A percentile compares a stretch with the other conserved stretches of the same genome.
Conservation (phyloP, 2,797 vertebrate genomes). For the Ambastaia sidthimunki region DNA sequence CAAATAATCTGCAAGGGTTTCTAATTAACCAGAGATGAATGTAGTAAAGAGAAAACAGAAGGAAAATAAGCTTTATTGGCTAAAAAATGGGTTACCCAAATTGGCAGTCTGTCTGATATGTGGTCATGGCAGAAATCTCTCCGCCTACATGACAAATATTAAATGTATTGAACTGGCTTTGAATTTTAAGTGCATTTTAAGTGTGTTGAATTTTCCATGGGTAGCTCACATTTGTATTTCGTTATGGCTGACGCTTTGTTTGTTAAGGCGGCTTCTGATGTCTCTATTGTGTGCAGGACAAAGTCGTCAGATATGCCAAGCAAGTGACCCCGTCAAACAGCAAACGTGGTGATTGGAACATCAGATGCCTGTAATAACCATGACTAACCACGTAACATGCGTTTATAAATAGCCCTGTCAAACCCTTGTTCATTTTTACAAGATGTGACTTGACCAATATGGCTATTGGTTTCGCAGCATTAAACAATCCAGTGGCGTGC, state of each 20-base stretch:
- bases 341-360: not conserved
- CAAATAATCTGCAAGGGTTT: slow-evolving; percentile 58
- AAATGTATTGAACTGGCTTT: not conserved
- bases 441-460: not conserved
- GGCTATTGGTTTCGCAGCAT: not conserved
- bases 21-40: slow-evolving; percentile 71
- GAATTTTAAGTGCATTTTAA: not conserved
- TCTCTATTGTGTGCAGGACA: slow-evolving; percentile 6
- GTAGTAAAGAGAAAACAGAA: slow-evolving; percentile 57
- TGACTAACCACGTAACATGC: slow-evolving; percentile 24
- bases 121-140: not conserved
- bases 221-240: slow-evolving; percentile 7
- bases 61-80: slow-evolving; percentile 46
- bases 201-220: slow-evolving; percentile 3
- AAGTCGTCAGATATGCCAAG: slow-evolving; percentile 25
- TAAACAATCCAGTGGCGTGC: not conserved
- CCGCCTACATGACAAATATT: not conserved
- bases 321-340: slow-evolving; percentile 1
- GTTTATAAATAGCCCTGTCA: not conserved
- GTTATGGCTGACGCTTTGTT: not conserved
- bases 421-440: not conserved
- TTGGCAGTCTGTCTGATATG: not conserved
- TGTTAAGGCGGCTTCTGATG: slow-evolving; percentile 17
- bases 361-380: slow-evolving; percentile 27
- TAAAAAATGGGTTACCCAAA: not conserved